Evolutionary conservation across 35 echinoderm and acorn worm genomes (phyloP).

Genomic region (Nesometra sesokonis): DNA sequence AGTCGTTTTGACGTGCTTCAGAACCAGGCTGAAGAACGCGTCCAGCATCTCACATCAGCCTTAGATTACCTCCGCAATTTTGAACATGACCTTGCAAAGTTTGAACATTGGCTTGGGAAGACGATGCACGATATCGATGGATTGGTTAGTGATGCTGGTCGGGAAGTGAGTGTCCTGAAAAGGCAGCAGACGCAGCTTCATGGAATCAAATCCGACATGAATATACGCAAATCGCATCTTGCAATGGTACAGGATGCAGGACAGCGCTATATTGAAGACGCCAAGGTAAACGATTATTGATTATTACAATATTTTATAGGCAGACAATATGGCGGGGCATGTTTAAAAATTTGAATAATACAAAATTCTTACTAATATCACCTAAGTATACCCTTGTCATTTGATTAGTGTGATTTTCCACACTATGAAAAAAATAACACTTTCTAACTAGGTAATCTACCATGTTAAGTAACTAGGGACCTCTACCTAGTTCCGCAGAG

Average conservation of each 20-base stretch:
- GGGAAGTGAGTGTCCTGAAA: conserved; percentile 64
- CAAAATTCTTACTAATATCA: too few relatives aligned
- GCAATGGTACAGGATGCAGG: conserved; percentile 49
- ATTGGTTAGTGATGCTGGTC: conserved; percentile 60
- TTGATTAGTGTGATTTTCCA: not conserved
- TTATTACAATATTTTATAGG: too few relatives aligned
- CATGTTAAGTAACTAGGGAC: too few relatives aligned
- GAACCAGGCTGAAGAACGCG: conserved; percentile 63
- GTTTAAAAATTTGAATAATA: too few relatives aligned
- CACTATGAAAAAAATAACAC: too few relatives aligned
- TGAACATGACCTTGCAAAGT: conserved; percentile 55
- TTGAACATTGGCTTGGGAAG: conserved; percentile 77
- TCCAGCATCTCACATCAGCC: conserved; percentile 40
- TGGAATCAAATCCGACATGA: conserved; percentile 46
- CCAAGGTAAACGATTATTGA: conserved; percentile 79
- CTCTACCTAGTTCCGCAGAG: too few relatives aligned
- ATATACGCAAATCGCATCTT: conserved; percentile 51
- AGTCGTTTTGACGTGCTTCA: conserved; percentile 74
- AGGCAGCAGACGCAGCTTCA: conserved; percentile 77
- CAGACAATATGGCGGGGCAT: too few relatives aligned
- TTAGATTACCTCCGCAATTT: conserved; percentile 70
- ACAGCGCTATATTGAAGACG: conserved; percentile 76
- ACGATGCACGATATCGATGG: conserved; percentile 52
- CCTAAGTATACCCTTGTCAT: not conserved
- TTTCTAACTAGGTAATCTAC: too few relatives aligned